phyloP scores from a whole-genome alignment of 2,113 vertebrate species.

The Petromus typicus region DNA sequence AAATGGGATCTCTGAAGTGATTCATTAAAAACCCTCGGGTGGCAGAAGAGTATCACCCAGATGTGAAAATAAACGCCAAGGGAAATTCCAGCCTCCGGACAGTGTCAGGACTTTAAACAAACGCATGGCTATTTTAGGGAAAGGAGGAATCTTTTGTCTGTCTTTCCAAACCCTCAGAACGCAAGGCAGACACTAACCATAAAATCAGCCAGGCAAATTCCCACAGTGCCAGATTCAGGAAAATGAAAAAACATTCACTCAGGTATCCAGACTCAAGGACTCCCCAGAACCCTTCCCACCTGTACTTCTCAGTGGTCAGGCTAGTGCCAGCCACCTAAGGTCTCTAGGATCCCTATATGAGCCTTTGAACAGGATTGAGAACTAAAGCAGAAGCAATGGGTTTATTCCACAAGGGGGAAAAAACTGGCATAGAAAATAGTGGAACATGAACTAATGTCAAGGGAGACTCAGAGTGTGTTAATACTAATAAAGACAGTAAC shows the following conservation, averaged over 20 bases:
- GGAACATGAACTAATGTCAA: background rate
- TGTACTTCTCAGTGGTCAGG: background rate
- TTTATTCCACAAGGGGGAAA: background rate
- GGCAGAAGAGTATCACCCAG: constrained; percentile 64
- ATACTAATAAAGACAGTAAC: background rate
- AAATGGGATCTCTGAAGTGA: constrained; percentile 68
- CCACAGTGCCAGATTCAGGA: background rate
- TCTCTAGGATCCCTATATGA: background rate
- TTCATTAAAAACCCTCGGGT: constrained; percentile 18
- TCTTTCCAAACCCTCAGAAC: background rate
- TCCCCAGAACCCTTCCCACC: background rate
- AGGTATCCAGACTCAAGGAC: background rate
- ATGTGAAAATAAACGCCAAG: constrained; percentile 76
- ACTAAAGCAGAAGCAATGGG: background rate
- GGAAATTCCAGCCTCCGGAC: constrained; percentile 63
- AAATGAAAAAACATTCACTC: background rate
- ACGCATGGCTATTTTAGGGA: constrained; percentile 45
- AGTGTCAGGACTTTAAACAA: constrained; percentile 42
- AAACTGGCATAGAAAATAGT: background rate
- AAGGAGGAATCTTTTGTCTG: background rate
- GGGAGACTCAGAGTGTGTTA: background rate
- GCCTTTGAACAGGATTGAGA: background rate
- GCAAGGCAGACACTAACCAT: background rate
- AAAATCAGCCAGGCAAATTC: constrained; percentile 1
- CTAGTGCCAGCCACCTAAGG: background rate